A percentile compares a stretch with the other conserved stretches of the same genome.
Evolutionary conservation across 2,888 invertebrate genomes (phyloP).

Genomic region (Fragum sueziense): DNA sequence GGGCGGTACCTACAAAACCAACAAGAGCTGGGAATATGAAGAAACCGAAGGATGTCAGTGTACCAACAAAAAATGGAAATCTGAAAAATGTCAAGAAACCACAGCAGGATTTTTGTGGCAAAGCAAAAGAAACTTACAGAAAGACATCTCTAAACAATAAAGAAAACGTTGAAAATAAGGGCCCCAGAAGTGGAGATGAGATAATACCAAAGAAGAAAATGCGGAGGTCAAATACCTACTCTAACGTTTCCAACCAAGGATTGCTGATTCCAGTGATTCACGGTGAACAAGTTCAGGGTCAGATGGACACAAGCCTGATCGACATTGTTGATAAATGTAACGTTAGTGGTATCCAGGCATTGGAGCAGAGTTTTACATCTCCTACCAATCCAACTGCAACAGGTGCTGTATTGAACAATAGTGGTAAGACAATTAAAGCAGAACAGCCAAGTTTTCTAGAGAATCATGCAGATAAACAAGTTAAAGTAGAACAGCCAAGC

Average conservation of each 20-base stretch:
- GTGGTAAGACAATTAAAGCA: not conserved
- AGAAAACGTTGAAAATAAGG: not conserved
- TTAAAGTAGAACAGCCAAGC: slow-evolving; percentile 32
- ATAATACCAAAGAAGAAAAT: slow-evolving; percentile 46
- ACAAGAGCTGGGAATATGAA: not conserved
- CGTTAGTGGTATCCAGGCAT: slow-evolving; percentile 46
- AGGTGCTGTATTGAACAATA: not conserved
- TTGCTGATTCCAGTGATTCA: slow-evolving; percentile 53
- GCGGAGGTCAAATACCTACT: slow-evolving; percentile 62
- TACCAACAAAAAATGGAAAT: not conserved
- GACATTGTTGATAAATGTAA: slow-evolving; percentile 40
- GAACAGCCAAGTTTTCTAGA: slow-evolving; percentile 47
- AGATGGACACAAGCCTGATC: slow-evolving; percentile 40
- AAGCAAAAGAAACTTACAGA: not conserved
- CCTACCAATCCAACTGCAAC: not conserved
- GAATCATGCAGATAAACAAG: not conserved
- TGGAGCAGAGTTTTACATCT: slow-evolving; percentile 12
- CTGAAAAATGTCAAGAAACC: no score
- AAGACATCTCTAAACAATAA: not conserved
- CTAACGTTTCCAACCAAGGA: slow-evolving; percentile 51
- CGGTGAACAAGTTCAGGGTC: slow-evolving; percentile 48
- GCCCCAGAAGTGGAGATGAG: not conserved
- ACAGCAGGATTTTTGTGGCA: no score
- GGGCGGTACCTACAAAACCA: not conserved
- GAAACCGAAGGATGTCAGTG: no score